Evolutionary conservation across 2,888 invertebrate genomes (phyloP).

Genomic region (Silvanus unidentatus): DNA sequence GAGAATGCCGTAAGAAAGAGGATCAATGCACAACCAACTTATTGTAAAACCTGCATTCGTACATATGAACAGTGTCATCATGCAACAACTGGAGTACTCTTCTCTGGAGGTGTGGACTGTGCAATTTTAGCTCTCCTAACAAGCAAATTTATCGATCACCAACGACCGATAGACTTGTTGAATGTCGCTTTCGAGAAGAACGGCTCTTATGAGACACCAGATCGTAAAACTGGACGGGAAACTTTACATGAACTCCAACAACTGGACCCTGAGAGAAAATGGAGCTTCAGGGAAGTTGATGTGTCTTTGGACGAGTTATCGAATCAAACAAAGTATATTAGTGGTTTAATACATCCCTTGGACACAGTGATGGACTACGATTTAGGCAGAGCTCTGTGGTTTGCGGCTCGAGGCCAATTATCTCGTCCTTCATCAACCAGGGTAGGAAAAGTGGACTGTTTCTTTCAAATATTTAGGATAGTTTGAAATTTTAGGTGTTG

Average conservation of each 20-base stretch:
- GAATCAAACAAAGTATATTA: slow-evolving; percentile 54
- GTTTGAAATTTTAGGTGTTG: slow-evolving; percentile 59
- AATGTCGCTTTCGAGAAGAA: slow-evolving; percentile 85
- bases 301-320: slow-evolving; percentile 62
- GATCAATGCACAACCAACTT: slow-evolving; percentile 55
- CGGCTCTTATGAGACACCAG: slow-evolving; percentile 66
- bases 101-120: slow-evolving; percentile 96
- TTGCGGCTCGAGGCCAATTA: slow-evolving; percentile 84
- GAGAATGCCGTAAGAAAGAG: slow-evolving; percentile 56
- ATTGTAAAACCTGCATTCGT: slow-evolving; percentile 56
- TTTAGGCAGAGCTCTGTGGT: slow-evolving; percentile 94
- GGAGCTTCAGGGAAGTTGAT: slow-evolving; percentile 82
- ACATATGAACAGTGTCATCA: slow-evolving; percentile 40
- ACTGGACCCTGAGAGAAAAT: slow-evolving; percentile 66
- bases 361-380: slow-evolving; percentile 91
- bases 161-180: slow-evolving; percentile 78
- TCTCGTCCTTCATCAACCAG: background rate
- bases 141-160: slow-evolving; percentile 58
- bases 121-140: slow-evolving; percentile 80
- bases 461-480: too few relatives aligned
- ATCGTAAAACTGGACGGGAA: slow-evolving; percentile 70
- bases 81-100: slow-evolving; percentile 57
- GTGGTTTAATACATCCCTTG: slow-evolving; percentile 78
- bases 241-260: slow-evolving; percentile 63
- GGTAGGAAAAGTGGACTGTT: background rate